phyloP scores from a whole-genome alignment of 1,140 invertebrate genomes.

The Calosoma granatense region DNA sequence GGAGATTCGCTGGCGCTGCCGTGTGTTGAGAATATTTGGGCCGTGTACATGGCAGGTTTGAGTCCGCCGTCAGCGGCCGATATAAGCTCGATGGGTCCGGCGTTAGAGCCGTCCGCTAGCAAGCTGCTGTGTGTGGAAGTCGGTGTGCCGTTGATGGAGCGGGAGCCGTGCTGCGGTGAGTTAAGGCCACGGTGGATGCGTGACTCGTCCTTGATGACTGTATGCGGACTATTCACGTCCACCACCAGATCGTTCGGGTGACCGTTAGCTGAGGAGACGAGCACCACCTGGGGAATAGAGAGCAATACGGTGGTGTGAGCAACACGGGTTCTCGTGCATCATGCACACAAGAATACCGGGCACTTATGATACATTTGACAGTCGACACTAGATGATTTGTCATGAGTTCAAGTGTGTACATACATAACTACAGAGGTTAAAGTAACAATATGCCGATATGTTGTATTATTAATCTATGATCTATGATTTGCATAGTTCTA shows the following conservation, averaged over 20 bases:
- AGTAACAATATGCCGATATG: too few relatives aligned
- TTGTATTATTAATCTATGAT: too few relatives aligned
- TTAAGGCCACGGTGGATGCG: constrained; percentile 27
- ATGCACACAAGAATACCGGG: not conserved
- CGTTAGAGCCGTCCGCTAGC: constrained; percentile 34
- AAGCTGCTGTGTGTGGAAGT: constrained; percentile 39
- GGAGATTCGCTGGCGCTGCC: constrained; percentile 35
- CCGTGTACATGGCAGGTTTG: constrained; percentile 38
- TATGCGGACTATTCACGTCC: constrained; percentile 34
- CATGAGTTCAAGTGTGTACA: too few relatives aligned
- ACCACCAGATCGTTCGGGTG: constrained; percentile 36
- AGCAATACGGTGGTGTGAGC: not conserved
- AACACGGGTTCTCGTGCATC: not conserved
- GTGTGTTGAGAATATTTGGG: constrained; percentile 36
- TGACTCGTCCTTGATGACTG: constrained; percentile 37
- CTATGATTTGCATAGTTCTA: too few relatives aligned
- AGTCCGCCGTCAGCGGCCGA: constrained; percentile 41
- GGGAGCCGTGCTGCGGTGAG: constrained; percentile 38
- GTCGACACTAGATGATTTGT: too few relatives aligned
- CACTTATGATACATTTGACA: too few relatives aligned
- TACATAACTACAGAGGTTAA: too few relatives aligned
- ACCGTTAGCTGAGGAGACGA: constrained; percentile 31
- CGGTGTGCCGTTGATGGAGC: constrained; percentile 39
- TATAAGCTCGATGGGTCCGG: constrained; percentile 38
- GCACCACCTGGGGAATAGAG: constrained; percentile 28